These are phyloP conservation scores for Esox masquinongy DNA, from an alignment of 2,797 vertebrate species.

Conservation along the genomic window DNA sequence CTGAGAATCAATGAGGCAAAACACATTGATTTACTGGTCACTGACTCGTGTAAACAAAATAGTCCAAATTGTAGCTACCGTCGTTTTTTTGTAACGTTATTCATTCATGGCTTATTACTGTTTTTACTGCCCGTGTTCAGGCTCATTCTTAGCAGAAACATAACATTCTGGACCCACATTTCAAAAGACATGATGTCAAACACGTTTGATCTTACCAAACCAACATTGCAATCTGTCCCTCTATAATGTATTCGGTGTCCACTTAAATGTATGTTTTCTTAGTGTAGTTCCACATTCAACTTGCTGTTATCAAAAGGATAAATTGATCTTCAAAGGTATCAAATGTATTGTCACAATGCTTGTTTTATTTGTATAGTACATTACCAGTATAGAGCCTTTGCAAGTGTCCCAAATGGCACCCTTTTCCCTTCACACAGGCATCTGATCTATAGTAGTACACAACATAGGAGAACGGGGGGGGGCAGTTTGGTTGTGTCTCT, in stretches of 20 bases:
- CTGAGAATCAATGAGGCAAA: constrained; percentile 62
- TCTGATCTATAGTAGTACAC: background rate
- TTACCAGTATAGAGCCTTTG: background rate
- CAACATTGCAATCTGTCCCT: background rate
- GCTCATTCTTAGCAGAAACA: background rate
- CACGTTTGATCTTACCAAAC: background rate
- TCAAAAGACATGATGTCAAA: background rate
- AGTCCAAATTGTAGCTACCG: background rate
- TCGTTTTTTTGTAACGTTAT: background rate
- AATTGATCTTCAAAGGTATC: constrained; percentile 25
- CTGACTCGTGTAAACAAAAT: constrained; percentile 50
- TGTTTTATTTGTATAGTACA: constrained; percentile 47
- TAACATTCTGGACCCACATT: background rate
- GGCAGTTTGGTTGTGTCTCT: background rate
- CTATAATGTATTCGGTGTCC: background rate
- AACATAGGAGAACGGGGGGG: background rate
- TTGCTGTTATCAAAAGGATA: constrained; percentile 1
- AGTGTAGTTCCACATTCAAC: background rate
- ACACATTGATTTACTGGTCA: constrained; percentile 62
- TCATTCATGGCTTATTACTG: constrained; percentile 5
- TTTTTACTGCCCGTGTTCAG: constrained; percentile 1
- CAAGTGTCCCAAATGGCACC: background rate
- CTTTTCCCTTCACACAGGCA: background rate
- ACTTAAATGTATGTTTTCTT: background rate
- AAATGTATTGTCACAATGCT: constrained; percentile 47